Percentiles rank a stretch among this genome's conserved stretches.
Evolutionary conservation across 2,888 invertebrate species (phyloP).

Genomic region (Trichopoda pennipes): DNA sequence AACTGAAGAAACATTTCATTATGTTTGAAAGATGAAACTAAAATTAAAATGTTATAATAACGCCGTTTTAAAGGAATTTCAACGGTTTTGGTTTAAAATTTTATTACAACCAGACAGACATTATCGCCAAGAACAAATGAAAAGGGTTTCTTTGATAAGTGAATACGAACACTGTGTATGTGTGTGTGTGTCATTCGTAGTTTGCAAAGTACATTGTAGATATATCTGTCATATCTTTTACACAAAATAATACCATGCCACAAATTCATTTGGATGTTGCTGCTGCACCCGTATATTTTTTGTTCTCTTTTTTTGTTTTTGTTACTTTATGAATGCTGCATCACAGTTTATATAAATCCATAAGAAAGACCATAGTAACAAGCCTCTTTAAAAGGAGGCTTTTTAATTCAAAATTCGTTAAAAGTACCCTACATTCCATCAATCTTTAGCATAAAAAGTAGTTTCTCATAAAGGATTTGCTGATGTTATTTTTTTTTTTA

Average conservation of each 20-base stretch:
- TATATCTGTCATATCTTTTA: constrained; percentile 63
- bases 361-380: constrained; percentile 60
- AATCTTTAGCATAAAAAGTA: too few relatives aligned
- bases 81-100: constrained; percentile 27
- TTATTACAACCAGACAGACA: constrained; percentile 4
- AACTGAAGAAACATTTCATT: constrained; percentile 66
- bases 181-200: constrained; percentile 5
- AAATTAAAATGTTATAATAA: constrained; percentile 37
- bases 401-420: too few relatives aligned
- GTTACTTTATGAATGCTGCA: constrained; percentile 29
- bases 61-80: constrained; percentile 46
- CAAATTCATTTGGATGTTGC: constrained; percentile 34
- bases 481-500: too few relatives aligned
- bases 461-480: too few relatives aligned
- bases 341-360: constrained; percentile 42
- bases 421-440: too few relatives aligned
- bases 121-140: neutral
- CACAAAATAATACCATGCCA: constrained; percentile 48
- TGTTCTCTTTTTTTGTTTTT: constrained; percentile 18
- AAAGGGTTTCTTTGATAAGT: constrained; percentile 6
- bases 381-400: constrained; percentile 38
- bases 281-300: constrained; percentile 64
- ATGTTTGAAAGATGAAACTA: constrained; percentile 44
- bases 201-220: constrained; percentile 39
- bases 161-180: neutral